Conservation (phyloP, 2,888 invertebrate species). For the Lymantria dispar region DNA sequence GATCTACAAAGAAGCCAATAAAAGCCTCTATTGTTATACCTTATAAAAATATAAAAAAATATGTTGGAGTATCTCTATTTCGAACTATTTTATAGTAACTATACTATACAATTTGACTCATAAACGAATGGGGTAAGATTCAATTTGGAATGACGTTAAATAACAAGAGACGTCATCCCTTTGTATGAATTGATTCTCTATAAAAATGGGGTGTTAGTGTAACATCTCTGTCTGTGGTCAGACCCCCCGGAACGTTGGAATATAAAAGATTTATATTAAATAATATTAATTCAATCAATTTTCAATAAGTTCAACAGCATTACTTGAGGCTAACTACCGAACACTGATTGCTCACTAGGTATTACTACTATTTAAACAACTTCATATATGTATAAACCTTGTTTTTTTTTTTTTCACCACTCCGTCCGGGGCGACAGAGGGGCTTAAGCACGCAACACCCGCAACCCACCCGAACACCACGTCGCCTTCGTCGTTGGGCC, state of each 20-base stretch:
- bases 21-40: conserved; percentile 62
- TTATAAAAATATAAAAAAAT: conserved; percentile 59
- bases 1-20: conserved; percentile 75
- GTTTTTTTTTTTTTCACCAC: too few species aligned
- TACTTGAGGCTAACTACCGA: too few species aligned
- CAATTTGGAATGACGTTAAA: conserved; percentile 15
- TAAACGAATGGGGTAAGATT: conserved; percentile 25
- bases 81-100: conserved; percentile 17
- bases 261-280: not conserved
- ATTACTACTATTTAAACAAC: too few species aligned
- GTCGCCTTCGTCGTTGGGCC: too few species aligned
- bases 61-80: conserved; percentile 46
- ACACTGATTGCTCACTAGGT: too few species aligned
- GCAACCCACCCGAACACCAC: too few species aligned
- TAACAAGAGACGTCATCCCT: conserved; percentile 33
- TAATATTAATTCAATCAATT: too few species aligned
- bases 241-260: conserved; percentile 48
- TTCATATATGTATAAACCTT: too few species aligned
- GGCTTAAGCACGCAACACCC: too few species aligned
- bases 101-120: conserved; percentile 14
- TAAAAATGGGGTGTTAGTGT: conserved; percentile 48
- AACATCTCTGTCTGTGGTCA: conserved; percentile 43
- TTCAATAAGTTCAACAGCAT: too few species aligned
- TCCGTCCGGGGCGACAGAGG: too few species aligned
- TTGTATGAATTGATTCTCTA: conserved; percentile 45